Evolutionary conservation across 2,113 vertebrate species (phyloP).

Genomic region (Leptocoma aspasia): DNA sequence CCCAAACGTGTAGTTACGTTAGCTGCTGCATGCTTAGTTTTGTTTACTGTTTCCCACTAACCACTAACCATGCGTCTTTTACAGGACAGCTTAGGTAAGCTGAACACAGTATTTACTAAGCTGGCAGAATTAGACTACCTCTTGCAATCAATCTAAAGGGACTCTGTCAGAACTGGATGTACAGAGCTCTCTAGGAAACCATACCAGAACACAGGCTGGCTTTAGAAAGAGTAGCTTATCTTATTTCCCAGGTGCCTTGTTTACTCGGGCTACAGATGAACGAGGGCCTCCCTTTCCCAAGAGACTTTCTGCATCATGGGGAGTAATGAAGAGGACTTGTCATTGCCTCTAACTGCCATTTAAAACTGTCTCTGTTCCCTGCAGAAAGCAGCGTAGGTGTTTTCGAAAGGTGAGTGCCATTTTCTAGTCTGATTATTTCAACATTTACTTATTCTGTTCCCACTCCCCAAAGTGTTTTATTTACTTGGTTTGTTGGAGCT

Average conservation of each 20-base stretch:
- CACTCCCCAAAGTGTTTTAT: neutral
- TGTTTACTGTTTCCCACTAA: neutral
- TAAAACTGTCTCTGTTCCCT: neutral
- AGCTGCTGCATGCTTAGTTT: neutral
- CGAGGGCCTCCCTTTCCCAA: neutral
- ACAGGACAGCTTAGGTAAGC: neutral
- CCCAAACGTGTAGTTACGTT: rapidly evolving
- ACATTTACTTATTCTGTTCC: neutral
- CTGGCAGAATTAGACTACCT: neutral
- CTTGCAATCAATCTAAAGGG: neutral
- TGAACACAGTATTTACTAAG: neutral
- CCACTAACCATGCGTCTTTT: neutral
- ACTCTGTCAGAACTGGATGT: neutral
- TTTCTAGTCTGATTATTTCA: neutral
- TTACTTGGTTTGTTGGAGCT: neutral
- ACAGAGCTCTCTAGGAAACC: neutral
- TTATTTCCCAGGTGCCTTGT: neutral
- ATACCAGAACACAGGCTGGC: neutral
- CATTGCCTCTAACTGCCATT: neutral
- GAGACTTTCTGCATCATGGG: neutral
- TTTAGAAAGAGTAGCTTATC: neutral
- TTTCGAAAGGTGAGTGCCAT: neutral
- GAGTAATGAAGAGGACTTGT: neutral
- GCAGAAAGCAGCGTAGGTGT: neutral
- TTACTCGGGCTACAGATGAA: rapidly evolving